A percentile compares a stretch with the other conserved stretches of the same genome.
These are phyloP conservation scores for Leuciscus idus DNA, from an alignment of 2,113 vertebrate species.

Conservation along the genomic window DNA sequence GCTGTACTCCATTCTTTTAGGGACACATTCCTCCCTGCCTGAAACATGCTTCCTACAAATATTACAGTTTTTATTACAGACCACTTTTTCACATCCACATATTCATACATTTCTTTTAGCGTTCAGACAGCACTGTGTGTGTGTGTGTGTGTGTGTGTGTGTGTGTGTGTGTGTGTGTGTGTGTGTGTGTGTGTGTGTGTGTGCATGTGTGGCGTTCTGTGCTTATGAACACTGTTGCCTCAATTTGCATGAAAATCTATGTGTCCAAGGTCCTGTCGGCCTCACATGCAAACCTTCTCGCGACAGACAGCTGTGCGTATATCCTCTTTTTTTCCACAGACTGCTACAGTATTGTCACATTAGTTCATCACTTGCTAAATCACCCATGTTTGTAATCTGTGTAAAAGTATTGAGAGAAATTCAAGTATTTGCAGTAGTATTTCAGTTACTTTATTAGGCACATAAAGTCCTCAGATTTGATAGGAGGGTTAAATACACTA, in stretches of 20 bases:
- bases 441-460: neutral
- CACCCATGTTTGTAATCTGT: neutral
- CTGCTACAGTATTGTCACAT: conserved; percentile 27
- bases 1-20: conserved; percentile 7
- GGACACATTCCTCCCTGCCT: conserved; percentile 30
- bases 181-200: conserved; percentile 11
- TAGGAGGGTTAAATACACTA: neutral
- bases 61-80: conserved; percentile 9
- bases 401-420: conserved; percentile 28
- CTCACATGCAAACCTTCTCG: neutral
- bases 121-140: conserved; percentile 24
- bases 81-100: conserved; percentile 3
- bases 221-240: neutral
- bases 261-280: conserved; percentile 40
- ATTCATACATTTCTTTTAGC: neutral
- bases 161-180: conserved; percentile 16
- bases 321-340: neutral
- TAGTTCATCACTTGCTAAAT: neutral
- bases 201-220: conserved; percentile 22
- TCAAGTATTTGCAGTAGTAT: conserved; percentile 35
- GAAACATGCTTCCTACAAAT: conserved; percentile 13
- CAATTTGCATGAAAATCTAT: conserved; percentile 30
- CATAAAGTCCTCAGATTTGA: neutral
- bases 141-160: neutral
- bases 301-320: neutral